Conservation (phyloP, 2,797 vertebrate genomes). For the Lagocephalus sceleratus region DNA sequence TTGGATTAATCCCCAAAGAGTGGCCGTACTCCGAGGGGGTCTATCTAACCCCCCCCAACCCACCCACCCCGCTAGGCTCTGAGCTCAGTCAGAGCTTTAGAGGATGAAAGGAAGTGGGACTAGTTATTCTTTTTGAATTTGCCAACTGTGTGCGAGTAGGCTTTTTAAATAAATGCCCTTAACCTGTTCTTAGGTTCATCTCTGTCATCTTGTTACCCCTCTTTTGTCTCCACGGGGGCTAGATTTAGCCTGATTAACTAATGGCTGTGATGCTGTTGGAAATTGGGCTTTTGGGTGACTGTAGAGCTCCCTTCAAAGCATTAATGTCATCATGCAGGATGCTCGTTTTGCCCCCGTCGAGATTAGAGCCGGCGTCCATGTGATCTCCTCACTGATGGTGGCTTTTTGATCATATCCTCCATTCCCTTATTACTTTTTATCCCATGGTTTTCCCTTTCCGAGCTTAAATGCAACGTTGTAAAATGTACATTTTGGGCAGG, state of each 20-base stretch:
- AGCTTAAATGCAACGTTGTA: constrained; percentile 5
- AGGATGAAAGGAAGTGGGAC: constrained; percentile 68
- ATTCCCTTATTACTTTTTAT: constrained; percentile 31
- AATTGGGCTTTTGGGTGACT: constrained; percentile 71
- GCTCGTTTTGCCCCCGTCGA: constrained; percentile 77
- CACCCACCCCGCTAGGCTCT: constrained; percentile 43
- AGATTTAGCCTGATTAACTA: constrained; percentile 88
- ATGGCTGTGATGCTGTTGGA: constrained; percentile 85
- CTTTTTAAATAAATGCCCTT: constrained; percentile 65
- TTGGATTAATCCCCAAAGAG: constrained; percentile 69
- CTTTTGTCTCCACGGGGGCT: constrained; percentile 78
- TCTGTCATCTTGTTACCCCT: constrained; percentile 57
- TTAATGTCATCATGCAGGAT: constrained; percentile 73
- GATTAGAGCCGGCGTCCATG: constrained; percentile 85
- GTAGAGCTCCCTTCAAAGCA: constrained; percentile 71
- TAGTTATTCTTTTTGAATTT: constrained; percentile 55
- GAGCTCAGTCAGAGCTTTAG: constrained; percentile 59
- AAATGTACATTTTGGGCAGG: neutral
- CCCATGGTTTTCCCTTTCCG: constrained; percentile 48
- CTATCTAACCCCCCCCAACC: constrained; percentile 47
- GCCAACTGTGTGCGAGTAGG: constrained; percentile 60
- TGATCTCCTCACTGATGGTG: constrained; percentile 53
- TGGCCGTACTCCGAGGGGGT: constrained; percentile 49
- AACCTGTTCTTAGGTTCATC: constrained; percentile 60
- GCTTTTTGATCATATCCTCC: constrained; percentile 33